Percentiles rank a stretch among this genome's conserved stretches.
Evolutionary conservation across 2,113 vertebrate species (phyloP).

Genomic region (Chunga burmeisteri): DNA sequence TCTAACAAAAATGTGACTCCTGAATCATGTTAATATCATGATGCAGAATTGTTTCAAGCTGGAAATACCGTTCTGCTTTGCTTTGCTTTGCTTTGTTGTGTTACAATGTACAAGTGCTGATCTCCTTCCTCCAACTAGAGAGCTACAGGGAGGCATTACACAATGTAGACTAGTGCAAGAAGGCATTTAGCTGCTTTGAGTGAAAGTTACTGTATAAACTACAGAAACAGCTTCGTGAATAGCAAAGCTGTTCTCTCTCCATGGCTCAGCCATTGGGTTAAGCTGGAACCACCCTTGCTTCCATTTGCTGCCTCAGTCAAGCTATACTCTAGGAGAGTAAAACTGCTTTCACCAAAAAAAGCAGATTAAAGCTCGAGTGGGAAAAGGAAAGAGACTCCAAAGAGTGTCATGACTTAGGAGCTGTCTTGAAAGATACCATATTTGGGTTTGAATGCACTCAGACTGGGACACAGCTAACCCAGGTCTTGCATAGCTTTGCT

Average conservation of each 20-base stretch:
- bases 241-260: background rate
- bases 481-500: background rate
- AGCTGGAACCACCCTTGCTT: background rate
- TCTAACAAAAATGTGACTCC: background rate
- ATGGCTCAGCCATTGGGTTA: background rate
- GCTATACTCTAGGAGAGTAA: background rate
- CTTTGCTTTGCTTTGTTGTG: background rate
- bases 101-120: background rate
- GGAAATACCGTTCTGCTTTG: background rate
- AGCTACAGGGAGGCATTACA: background rate
- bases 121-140: background rate
- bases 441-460: background rate
- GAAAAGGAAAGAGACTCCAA: background rate
- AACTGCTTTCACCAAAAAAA: background rate
- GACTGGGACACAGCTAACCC: background rate
- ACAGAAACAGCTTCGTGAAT: background rate
- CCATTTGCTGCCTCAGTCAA: background rate
- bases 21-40: background rate
- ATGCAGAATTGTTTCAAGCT: background rate
- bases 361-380: background rate
- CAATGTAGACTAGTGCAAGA: background rate
- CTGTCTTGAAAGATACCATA: background rate
- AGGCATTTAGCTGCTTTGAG: background rate
- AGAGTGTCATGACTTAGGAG: background rate
- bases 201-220: background rate